Percentiles rank a stretch among this genome's conserved stretches.
Conservation (phyloP, 2,888 invertebrate genomes). For the Temnothorax ravouxi region DNA sequence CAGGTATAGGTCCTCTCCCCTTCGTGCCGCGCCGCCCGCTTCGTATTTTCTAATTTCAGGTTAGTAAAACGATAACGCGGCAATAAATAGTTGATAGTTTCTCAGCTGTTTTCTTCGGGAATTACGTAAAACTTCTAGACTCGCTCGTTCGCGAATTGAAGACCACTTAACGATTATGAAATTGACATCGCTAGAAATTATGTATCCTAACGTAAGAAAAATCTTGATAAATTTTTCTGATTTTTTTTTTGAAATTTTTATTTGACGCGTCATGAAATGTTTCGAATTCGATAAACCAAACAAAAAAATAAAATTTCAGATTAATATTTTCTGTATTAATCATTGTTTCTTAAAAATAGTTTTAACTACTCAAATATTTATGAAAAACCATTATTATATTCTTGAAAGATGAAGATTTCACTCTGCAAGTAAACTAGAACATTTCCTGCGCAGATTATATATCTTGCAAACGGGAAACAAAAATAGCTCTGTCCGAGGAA, state of each 20-base stretch:
- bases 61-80: constrained; percentile 59
- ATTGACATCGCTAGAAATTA: constrained; percentile 59
- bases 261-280: neutral
- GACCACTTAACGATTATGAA: constrained; percentile 58
- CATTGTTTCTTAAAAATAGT: neutral
- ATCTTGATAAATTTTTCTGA: neutral
- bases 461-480: neutral
- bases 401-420: neutral
- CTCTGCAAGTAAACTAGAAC: neutral
- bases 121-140: constrained; percentile 56
- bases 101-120: constrained; percentile 52
- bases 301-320: neutral
- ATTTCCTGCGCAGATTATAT: neutral
- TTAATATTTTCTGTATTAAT: neutral
- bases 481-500: constrained; percentile 5
- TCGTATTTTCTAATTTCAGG: constrained; percentile 58
- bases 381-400: neutral
- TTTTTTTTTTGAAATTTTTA: neutral
- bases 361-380: neutral
- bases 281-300: neutral
- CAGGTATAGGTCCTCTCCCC: no score
- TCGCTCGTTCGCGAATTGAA: constrained; percentile 3
- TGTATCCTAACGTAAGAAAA: neutral
- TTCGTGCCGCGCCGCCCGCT: neutral
- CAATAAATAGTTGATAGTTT: constrained; percentile 60